Percentiles rank a stretch among this genome's conserved stretches.
Evolutionary conservation across 2,888 invertebrate species (phyloP).

Genomic region (Drosophila helvetica): DNA sequence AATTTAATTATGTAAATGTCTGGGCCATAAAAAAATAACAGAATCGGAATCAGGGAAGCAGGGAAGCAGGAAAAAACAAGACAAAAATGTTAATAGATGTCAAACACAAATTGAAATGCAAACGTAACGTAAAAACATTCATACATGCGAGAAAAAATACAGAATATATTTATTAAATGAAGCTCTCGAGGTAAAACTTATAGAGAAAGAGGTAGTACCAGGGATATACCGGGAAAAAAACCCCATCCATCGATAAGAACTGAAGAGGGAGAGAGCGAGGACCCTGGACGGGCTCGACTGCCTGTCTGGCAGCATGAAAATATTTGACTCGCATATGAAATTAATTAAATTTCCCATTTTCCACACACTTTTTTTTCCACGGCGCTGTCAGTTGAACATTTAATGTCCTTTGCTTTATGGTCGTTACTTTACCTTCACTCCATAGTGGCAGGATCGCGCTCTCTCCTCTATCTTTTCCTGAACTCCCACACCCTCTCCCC

Average conservation of each 20-base stretch:
- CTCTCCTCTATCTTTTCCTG: conserved; percentile 2
- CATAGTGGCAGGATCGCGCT: conserved; percentile 11
- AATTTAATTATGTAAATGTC: conserved; percentile 78
- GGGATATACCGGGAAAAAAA: not conserved
- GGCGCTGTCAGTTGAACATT: conserved; percentile 65
- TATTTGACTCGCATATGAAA: conserved; percentile 68
- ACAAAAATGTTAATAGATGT: conserved; percentile 73
- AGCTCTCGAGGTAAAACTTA: conserved; percentile 12
- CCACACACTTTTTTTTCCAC: not conserved
- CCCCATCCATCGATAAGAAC: conserved; percentile 15
- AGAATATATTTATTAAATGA: conserved; percentile 43
- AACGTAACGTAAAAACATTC: conserved; percentile 38
- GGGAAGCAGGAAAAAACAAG: conserved; percentile 7
- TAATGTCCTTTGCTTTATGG: conserved; percentile 78
- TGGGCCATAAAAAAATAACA: conserved; percentile 57
- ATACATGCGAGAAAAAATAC: conserved; percentile 42
- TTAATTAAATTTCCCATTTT: conserved; percentile 73
- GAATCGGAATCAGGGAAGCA: not conserved
- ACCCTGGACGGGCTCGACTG: not conserved
- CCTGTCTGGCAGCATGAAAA: conserved; percentile 28
- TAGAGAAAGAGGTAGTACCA: not conserved
- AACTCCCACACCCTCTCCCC: not conserved
- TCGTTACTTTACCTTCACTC: conserved; percentile 61
- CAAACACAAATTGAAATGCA: conserved; percentile 73
- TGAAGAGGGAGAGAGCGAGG: not conserved